phyloP scores from a whole-genome alignment of 53 echinoderm and acorn worm species.

The Antedon mediterranea region DNA sequence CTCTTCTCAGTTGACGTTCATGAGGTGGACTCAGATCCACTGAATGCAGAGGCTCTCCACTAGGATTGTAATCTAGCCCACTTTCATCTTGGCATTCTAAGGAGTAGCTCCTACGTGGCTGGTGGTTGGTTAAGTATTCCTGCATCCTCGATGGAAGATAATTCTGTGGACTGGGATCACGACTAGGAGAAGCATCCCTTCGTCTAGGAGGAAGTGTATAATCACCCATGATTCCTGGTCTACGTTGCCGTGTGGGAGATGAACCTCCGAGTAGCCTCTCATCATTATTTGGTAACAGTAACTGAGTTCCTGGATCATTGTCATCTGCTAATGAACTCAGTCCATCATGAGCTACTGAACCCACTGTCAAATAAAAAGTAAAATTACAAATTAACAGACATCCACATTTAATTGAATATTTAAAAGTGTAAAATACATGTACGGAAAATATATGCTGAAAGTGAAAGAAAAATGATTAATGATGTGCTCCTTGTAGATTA shows the following conservation, averaged over 20 bases:
- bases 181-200: background rate
- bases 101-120: background rate
- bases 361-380: background rate
- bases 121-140: background rate
- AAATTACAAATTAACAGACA: no score
- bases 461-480: no score
- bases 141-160: background rate
- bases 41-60: background rate
- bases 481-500: no score
- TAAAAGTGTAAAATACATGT: no score
- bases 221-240: background rate
- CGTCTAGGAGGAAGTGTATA: background rate
- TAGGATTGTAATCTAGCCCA: background rate
- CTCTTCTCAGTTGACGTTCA: background rate
- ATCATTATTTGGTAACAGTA: background rate
- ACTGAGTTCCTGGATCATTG: background rate
- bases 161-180: background rate
- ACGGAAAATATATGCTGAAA: no score
- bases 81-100: background rate
- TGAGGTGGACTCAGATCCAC: background rate
- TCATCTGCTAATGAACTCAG: background rate
- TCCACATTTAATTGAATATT: no score
- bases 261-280: background rate
- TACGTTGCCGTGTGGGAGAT: background rate
- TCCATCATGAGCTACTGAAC: background rate